These are phyloP conservation scores for Drosophila setosimentum DNA, from an alignment of 2,888 invertebrate genomes.

Conservation along the genomic window DNA sequence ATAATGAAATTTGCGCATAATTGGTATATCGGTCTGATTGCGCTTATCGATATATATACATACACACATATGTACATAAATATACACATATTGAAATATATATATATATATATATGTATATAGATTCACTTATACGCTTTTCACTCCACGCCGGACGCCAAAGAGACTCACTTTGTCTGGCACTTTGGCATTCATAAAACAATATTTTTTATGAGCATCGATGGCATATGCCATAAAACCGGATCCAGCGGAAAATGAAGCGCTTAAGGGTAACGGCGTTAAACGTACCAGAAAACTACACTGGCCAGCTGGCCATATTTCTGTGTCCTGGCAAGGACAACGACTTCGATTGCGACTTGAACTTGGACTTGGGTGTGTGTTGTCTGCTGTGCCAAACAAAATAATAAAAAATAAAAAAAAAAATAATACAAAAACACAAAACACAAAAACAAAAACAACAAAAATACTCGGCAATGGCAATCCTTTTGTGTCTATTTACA, in stretches of 20 bases:
- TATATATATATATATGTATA: constrained; percentile 27
- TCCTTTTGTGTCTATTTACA: constrained; percentile 79
- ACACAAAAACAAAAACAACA: constrained; percentile 9
- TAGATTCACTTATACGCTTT: constrained; percentile 31
- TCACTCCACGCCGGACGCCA: not conserved
- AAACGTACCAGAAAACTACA: constrained; percentile 71
- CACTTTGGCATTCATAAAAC: constrained; percentile 56
- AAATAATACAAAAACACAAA: constrained; percentile 29
- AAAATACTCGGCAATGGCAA: constrained; percentile 46
- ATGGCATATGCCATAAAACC: constrained; percentile 71
- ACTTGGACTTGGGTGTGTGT: constrained; percentile 12
- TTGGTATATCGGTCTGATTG: constrained; percentile 54
- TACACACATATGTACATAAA: constrained; percentile 8
- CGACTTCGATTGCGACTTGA: constrained; percentile 14
- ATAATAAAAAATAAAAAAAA: constrained; percentile 17
- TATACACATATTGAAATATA: not conserved
- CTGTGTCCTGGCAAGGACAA: constrained; percentile 10
- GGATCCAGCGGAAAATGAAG: constrained; percentile 71
- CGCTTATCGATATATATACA: constrained; percentile 57
- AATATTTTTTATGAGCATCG: constrained; percentile 68
- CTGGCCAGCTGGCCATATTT: constrained; percentile 39
- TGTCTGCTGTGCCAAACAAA: constrained; percentile 11
- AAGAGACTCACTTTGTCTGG: constrained; percentile 18
- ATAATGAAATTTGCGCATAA: constrained; percentile 48
- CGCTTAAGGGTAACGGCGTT: constrained; percentile 63